Conservation (phyloP, 64 coral and sea anemone genomes). For the Montipora efflorescens region DNA sequence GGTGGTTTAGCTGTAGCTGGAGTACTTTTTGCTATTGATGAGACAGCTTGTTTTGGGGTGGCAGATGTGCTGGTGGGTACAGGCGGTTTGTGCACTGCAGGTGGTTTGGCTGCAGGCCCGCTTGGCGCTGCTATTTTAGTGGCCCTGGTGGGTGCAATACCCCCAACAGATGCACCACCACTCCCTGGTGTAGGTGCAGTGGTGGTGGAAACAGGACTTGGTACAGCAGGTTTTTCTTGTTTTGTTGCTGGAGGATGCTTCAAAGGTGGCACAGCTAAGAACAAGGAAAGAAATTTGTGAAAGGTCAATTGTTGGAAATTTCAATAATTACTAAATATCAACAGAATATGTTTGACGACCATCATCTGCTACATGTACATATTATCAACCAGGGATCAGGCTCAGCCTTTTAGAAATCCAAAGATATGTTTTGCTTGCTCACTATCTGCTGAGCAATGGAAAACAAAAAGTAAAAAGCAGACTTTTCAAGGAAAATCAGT, state of each 20-base stretch:
- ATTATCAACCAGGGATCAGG: no score
- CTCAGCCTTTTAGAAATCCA: no score
- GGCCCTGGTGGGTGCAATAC: constrained; percentile 39
- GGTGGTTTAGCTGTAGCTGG: background rate
- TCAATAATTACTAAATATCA: no score
- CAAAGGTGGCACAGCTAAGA: constrained; percentile 13
- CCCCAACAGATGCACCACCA: background rate
- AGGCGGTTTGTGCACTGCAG: constrained; percentile 8
- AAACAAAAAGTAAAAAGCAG: no score
- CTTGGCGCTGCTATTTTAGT: constrained; percentile 4
- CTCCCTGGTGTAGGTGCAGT: constrained; percentile 13
- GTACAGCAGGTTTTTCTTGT: constrained; percentile 33
- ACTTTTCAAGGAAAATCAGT: no score
- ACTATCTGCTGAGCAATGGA: no score
- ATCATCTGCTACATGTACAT: no score
- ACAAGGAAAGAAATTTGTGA: background rate
- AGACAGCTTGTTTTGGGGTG: constrained; percentile 21
- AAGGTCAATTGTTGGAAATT: background rate
- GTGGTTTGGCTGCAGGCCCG: constrained; percentile 15
- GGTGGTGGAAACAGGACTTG: constrained; percentile 22
- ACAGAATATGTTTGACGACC: background rate
- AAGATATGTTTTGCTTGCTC: no score
- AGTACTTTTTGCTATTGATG: constrained; percentile 23
- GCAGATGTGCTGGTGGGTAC: constrained; percentile 20
- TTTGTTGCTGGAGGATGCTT: constrained; percentile 28